Base-by-base conservation (phyloP, 2,797 vertebrate species). In the Argya squamiceps region DNA sequence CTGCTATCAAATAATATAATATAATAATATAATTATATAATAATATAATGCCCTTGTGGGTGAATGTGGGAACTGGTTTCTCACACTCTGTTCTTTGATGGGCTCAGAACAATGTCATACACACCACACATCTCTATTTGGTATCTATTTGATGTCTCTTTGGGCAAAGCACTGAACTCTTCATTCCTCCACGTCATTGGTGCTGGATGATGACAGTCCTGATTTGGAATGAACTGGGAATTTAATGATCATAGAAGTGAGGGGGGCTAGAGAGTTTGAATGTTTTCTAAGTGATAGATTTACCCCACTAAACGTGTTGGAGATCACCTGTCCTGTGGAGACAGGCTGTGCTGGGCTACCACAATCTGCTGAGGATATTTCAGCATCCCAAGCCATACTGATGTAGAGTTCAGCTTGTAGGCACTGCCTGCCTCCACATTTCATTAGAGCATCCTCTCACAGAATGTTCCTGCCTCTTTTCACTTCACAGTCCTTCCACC, bases 1-100 rank as follows among this genome's bases (percentile, higher is more conserved):
- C 87, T 34, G 7, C 60, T 67, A 84, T 91, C 69, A 97, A 82
- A 79, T 41, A 67, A 71, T 22, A n/a, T 97, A 96, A 95, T 47
- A n/a, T 97, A 96, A 95, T 47, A n/a, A n/a, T n/a, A n/a, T n/a
- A n/a, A n/a, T n/a, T n/a, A n/a, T n/a, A n/a, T n/a, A 82, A 79
- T 41, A 67, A 71, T 22, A n/a, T 97, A 96, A 95, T 47, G 58
- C 36, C 34, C 76, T 76, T 5, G 1, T 53, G 71, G 53, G 52
- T 32, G 58, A 53, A 32, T 15, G 19, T 0, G 0, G 46, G 14
- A 81, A 55, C 14, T 9, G 9, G 7, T 26, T 79, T 84, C 67
- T 22, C 22, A 34, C 8, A 46, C 36, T 20, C 15, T 30, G 7
- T 46, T 77, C 29, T 53, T 20, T 36, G 34, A 34, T 24, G 43